Conservation (phyloP, 2,888 invertebrate genomes). For the Acanthosepion pharaonis region DNA sequence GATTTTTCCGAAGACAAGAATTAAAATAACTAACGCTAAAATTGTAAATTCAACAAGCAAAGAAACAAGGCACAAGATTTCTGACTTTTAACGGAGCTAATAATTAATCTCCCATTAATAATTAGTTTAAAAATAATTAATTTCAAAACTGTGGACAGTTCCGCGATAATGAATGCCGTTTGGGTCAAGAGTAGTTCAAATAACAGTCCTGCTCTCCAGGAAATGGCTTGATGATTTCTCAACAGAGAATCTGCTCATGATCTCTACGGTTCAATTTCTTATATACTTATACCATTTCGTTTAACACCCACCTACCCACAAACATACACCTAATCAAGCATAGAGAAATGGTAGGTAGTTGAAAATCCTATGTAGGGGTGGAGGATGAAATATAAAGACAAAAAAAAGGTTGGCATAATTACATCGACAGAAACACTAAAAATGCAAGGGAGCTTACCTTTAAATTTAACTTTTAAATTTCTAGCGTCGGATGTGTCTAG, state of each 20-base stretch:
- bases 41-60: neutral
- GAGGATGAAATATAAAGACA: too few species aligned
- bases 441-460: too few species aligned
- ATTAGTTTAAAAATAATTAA: conserved; percentile 12
- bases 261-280: neutral
- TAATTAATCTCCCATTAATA: conserved; percentile 2
- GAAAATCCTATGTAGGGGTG: too few species aligned
- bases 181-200: neutral
- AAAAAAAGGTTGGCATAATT: too few species aligned
- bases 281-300: too few species aligned
- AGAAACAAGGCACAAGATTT: neutral
- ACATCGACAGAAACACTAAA: too few species aligned
- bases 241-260: neutral
- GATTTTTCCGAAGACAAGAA: neutral
- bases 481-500: too few species aligned
- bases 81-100: neutral
- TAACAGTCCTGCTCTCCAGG: neutral
- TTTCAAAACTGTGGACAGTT: neutral
- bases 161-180: neutral
- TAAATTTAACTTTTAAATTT: too few species aligned
- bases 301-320: too few species aligned
- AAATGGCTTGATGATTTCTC: neutral
- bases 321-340: too few species aligned
- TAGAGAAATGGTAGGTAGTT: too few species aligned
- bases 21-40: neutral